phyloP scores from a whole-genome alignment of 1,140 invertebrate species.

The Drosophila athabasca region DNA sequence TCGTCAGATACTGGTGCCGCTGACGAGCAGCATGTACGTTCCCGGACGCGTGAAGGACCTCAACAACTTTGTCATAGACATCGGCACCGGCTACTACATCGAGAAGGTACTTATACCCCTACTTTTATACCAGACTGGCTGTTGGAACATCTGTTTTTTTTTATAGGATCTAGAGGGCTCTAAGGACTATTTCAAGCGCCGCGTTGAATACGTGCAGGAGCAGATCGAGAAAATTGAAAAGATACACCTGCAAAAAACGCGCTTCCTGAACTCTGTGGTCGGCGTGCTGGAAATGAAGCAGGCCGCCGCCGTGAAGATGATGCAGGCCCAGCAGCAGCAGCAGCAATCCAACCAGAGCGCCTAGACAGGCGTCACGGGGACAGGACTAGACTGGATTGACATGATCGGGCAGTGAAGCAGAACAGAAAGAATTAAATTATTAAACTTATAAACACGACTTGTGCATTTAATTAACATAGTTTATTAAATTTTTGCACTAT shows the following conservation, averaged over 20 bases:
- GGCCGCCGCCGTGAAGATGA: conserved; percentile 61
- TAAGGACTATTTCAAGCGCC: conserved; percentile 96
- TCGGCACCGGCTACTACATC: conserved; percentile 98
- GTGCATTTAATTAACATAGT: conserved; percentile 75
- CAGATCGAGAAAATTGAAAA: conserved; percentile 97
- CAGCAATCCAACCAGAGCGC: conserved; percentile 38
- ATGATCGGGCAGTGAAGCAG: conserved; percentile 5
- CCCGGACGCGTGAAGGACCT: conserved; percentile 92
- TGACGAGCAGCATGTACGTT: conserved; percentile 98
- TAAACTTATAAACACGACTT: conserved; percentile 66
- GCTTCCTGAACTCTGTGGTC: conserved; percentile 91
- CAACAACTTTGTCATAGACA: conserved; percentile 94
- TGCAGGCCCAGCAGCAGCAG: conserved; percentile 69
- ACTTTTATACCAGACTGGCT: neutral
- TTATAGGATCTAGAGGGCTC: conserved; percentile 89
- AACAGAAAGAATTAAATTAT: conserved; percentile 71
- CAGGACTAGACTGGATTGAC: too few species aligned
- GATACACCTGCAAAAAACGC: conserved; percentile 93
- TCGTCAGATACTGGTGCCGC: conserved; percentile 93
- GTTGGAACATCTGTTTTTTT: conserved; percentile 30
- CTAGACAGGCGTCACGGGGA: conserved; percentile 18
- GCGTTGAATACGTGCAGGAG: conserved; percentile 94
- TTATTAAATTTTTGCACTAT: conserved; percentile 74
- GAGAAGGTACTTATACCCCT: conserved; percentile 86
- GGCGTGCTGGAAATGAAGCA: conserved; percentile 89